These are phyloP conservation scores for Aphodius granarius DNA, from an alignment of 2,888 invertebrate genomes.

Conservation along the genomic window DNA sequence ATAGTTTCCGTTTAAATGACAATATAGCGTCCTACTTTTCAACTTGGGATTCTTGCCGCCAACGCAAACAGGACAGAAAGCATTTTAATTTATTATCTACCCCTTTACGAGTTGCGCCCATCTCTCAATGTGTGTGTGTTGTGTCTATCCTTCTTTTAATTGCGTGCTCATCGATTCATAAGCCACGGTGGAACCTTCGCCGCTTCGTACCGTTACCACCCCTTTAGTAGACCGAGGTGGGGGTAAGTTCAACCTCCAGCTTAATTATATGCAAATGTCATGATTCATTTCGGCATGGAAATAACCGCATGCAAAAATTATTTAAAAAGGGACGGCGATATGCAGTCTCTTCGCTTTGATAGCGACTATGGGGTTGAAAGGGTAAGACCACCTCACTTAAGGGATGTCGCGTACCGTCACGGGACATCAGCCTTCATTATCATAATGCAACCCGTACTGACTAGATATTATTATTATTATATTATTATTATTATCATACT, in stretches of 20 bases:
- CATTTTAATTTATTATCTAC: background rate
- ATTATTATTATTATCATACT: background rate
- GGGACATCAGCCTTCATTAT: constrained; percentile 42
- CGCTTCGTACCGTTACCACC: constrained; percentile 2
- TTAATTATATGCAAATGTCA: constrained; percentile 29
- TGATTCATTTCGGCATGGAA: constrained; percentile 23
- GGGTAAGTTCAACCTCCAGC: constrained; percentile 19
- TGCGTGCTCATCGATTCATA: constrained; percentile 5
- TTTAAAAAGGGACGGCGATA: constrained; percentile 19
- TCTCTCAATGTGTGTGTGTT: constrained; percentile 4
- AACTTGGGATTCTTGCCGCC: background rate
- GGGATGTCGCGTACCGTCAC: constrained; percentile 40
- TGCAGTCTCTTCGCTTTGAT: constrained; percentile 6
- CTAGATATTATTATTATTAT: constrained; percentile 26
- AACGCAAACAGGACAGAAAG: background rate
- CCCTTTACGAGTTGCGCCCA: background rate
- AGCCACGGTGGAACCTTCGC: background rate
- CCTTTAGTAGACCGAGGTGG: background rate
- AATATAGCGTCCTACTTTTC: background rate
- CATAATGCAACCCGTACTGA: constrained; percentile 37
- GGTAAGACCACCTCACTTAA: constrained; percentile 19
- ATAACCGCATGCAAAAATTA: constrained; percentile 26
- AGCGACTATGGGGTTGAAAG: constrained; percentile 7
- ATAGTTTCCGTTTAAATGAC: background rate
- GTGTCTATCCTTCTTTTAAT: background rate